Evolutionary conservation across 2,888 invertebrate species (phyloP).

Genomic region (Antheraea assamensis): DNA sequence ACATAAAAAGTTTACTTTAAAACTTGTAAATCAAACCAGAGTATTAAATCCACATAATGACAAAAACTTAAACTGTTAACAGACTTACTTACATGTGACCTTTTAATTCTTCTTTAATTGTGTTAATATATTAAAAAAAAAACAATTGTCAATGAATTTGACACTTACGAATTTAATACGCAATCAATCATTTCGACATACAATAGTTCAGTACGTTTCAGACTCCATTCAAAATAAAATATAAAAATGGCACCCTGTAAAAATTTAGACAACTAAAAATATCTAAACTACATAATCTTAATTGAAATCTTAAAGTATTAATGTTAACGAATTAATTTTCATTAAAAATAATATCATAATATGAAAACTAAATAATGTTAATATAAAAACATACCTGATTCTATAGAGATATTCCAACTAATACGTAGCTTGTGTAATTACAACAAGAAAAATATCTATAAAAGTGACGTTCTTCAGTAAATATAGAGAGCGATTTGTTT

Average conservation of each 20-base stretch:
- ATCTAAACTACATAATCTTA: constrained; percentile 33
- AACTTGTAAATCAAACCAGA: background rate
- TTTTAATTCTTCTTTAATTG: background rate
- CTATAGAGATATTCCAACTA: background rate
- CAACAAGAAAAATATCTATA: background rate
- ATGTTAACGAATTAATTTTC: constrained; percentile 52
- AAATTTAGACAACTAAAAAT: constrained; percentile 27
- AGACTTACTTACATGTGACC: background rate
- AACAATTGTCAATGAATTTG: background rate
- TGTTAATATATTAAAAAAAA: background rate
- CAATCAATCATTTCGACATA: background rate
- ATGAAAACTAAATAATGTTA: background rate
- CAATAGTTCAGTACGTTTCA: background rate
- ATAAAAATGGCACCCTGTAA: constrained; percentile 33
- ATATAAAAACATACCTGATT: background rate
- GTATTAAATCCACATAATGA: background rate
- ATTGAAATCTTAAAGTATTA: constrained; percentile 27
- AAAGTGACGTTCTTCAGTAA: background rate
- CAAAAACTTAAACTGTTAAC: background rate
- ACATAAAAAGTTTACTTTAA: background rate
- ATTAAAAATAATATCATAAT: constrained; percentile 36
- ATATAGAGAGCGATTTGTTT: background rate
- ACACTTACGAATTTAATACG: background rate
- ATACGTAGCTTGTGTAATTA: background rate
- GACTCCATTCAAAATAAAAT: background rate